Evolutionary conservation across 2,113 vertebrate species (phyloP), one percentile per base, ranked within the genome.

Genomic region (Eidolon helvum): DNA sequence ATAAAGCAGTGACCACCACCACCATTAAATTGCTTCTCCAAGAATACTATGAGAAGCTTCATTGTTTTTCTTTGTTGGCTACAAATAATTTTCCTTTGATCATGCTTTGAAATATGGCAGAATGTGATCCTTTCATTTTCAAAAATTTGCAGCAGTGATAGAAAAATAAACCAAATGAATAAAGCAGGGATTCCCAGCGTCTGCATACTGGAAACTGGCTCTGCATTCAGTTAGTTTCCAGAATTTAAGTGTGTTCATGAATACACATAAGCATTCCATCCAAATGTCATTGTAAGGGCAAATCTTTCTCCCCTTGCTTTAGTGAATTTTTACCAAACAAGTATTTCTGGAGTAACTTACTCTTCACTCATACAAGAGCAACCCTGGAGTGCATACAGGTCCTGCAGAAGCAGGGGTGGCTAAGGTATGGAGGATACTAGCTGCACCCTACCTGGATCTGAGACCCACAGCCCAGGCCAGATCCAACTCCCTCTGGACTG

Each of bases 51-150:
- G 4, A 0, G 0, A 61, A 45, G 48, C 38, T 71, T 50, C 82
- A 10, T 21, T 48, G 40, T 59, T 90, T 93, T 66, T 38, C 50
- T 69, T 83, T 66, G 75, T 38, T 72, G 71, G 71, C 38, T 24
- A 61, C 40, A 35, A 86, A 87, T 40, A 71, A 53, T 43, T 88
- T 91, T 75, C 48, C 74, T 87, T 71, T 65, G 77, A 45, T 78
- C 5, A 1, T 66, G 55, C 63, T 91, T 72, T 83, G n/a, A 95
- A 91, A 78, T 78, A 66, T n/a, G 28, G 45, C 55, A 84, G 53
- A 69, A 87, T 77, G n/a, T n/a, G 66, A 72, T 24, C 4, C 59
- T 50, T 93, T 90, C 53, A 19, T 65, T 96, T 90, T 55, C 53
- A 57, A 93, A 87, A 77, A 2, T 45, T 71, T 24, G 28, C 28